Evolutionary conservation across 2,113 vertebrate genomes (phyloP).

Genomic region (Pao palembangensis): DNA sequence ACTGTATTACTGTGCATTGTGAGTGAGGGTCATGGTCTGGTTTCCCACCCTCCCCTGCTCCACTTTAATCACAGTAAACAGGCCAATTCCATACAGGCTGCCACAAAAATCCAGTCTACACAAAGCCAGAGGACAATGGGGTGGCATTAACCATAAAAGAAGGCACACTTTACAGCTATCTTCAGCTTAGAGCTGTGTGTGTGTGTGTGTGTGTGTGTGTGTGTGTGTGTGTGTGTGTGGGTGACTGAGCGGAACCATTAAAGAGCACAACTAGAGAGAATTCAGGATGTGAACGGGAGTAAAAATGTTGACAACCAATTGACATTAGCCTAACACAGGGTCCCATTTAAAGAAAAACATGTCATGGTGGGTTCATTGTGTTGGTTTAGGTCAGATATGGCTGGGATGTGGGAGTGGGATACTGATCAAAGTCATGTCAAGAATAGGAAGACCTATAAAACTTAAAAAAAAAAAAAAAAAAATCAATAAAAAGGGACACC

Average conservation of each 20-base stretch:
- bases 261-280: slow-evolving; percentile 20
- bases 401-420: slow-evolving; percentile 14
- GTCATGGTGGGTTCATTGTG: slow-evolving; percentile 32
- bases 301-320: slow-evolving; percentile 22
- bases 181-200: slow-evolving; percentile 19
- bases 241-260: slow-evolving; percentile 7
- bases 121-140: slow-evolving; percentile 47
- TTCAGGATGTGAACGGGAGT: slow-evolving; percentile 13
- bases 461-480: slow-evolving; percentile 25
- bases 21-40: slow-evolving; percentile 29
- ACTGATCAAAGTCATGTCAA: slow-evolving; percentile 8
- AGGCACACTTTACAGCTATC: slow-evolving; percentile 39
- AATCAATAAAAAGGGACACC: slow-evolving; percentile 1
- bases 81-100: slow-evolving; percentile 31
- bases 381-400: slow-evolving; percentile 23
- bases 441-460: slow-evolving; percentile 16
- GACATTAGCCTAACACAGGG: slow-evolving; percentile 9
- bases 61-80: slow-evolving; percentile 60
- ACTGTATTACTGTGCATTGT: not conserved
- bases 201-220: too few species aligned
- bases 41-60: slow-evolving; percentile 30
- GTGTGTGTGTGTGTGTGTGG: too few species aligned
- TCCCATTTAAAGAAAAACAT: slow-evolving; percentile 10
- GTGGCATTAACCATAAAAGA: slow-evolving; percentile 44
- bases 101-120: slow-evolving; percentile 42